phyloP scores from a whole-genome alignment of 2,888 invertebrate genomes.

The Drosophila emarginata region DNA sequence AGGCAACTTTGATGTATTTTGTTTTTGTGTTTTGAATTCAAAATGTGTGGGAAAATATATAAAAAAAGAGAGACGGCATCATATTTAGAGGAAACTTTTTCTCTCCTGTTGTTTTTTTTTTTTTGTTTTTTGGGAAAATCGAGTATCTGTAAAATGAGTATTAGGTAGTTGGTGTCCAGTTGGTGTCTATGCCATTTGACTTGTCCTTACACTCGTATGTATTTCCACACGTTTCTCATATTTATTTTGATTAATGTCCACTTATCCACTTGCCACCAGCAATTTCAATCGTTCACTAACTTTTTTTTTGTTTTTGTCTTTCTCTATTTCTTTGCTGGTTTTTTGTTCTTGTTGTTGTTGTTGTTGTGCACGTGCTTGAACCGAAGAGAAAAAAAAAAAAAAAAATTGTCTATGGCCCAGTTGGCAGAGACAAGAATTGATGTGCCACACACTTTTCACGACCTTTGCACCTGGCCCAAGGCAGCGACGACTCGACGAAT shows the following conservation, averaged over 20 bases:
- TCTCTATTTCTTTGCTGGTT: slow-evolving; percentile 2
- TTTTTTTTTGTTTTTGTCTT: slow-evolving; percentile 4
- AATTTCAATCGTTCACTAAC: slow-evolving; percentile 67
- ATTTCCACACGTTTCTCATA: slow-evolving; percentile 74
- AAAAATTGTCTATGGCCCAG: slow-evolving; percentile 65
- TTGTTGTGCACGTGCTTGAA: slow-evolving; percentile 48
- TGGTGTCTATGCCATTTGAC: background rate
- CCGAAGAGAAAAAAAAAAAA: background rate
- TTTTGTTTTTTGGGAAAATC: background rate
- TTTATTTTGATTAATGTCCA: slow-evolving; percentile 77
- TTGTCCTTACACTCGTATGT: slow-evolving; percentile 29
- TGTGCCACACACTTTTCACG: slow-evolving; percentile 66
- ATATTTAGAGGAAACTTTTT: background rate
- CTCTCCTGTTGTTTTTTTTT: background rate
- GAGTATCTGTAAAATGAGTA: background rate
- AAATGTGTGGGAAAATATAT: slow-evolving; percentile 50
- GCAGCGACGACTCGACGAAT: slow-evolving; percentile 23
- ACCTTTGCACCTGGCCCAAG: slow-evolving; percentile 69
- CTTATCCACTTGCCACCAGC: slow-evolving; percentile 74
- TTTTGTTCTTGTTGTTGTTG: slow-evolving; percentile 6
- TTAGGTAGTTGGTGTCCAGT: slow-evolving; percentile 5
- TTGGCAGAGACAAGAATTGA: slow-evolving; percentile 68
- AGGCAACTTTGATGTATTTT: slow-evolving; percentile 65
- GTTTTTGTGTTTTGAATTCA: slow-evolving; percentile 63
- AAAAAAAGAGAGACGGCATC: no score